Evolutionary conservation across 2,113 vertebrate genomes (phyloP), one percentile per base, ranked within the genome.

Genomic region (Brachypteracias leptosomus): DNA sequence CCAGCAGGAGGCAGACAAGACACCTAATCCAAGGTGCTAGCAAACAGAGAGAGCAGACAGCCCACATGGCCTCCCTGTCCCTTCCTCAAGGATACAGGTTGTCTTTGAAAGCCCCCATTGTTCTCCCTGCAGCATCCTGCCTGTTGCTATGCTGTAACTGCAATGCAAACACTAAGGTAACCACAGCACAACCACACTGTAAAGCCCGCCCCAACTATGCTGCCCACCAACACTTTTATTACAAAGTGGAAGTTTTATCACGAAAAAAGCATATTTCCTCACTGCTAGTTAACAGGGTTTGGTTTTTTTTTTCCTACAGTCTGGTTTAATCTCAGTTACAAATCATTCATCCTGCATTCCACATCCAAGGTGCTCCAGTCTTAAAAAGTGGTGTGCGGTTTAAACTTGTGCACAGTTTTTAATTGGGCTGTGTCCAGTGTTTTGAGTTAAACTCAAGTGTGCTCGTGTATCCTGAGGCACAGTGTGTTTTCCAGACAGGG

Each of bases 31-130:
- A n/a, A 31, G 0, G 2, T 6, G 22, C 29, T 31, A 28, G n/a
- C 21, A 29, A 63, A 36, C 15, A 68, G 29, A 22, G 21, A 8
- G 61, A 35, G 42, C 74, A 11, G 38, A 21, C 17, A 46, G 46
- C 35, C 15, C 0, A 1, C 4, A 1, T 3, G 63, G 83, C 26
- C 0, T 1, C 42, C 22, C 19, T 4, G 26, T 54, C 49, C 26
- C 68, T 68, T 47, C 29, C 58, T 61, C 63, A 26, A 18, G 46
- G 58, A n/a, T 9, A 52, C 76, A 84, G 49, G 26, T 19, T 72
- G 36, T 29, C 35, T 54, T 24, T 88, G 80, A 95, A 93, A 85
- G 80, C 38, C 26, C 78, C 70, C 38, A 7, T 40, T 67, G 73
- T 54, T 81, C 65, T 68, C 76, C 6, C 11, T 42, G 65, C 42